Evolutionary conservation across 1,140 invertebrate species (phyloP), one percentile per base, ranked within the genome.

Genomic region (Dryas iulia): DNA sequence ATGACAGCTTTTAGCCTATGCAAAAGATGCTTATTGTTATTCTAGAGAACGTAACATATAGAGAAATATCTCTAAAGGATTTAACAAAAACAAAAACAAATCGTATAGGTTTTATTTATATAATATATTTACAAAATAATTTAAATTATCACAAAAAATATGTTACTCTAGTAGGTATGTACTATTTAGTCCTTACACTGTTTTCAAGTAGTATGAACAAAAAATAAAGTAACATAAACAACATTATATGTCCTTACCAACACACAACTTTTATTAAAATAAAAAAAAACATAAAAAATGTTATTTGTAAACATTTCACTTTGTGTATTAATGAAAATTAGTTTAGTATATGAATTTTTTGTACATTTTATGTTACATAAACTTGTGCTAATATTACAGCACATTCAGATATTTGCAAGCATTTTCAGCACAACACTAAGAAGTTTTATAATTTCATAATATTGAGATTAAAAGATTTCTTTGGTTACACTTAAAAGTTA

Each of bases 81-180:
- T n/a, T 14, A 21, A 18, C 8, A 18, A 6, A 8, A 47, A 14
- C 14, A 35, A 35, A 18, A 8, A 47, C 7, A 21, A 18, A 2
- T 18, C 18, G 39, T 47, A 18, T 47, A 10, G 6, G 18, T 47
- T 47, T 47, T 47, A 47, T 39, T 39, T 35, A 3, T 35, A 12
- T 14, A 47, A 47, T 47, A 47, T 47, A 47, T 47, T 47, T 47
- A 47, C 39, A 47, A 47, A 47, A 47, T 47, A 47, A 47, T 21
- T 47, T 47, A 47, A 47, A 47, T 47, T 47, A 47, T 47, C 39
- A 47, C 39, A 47, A 47, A 47, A 47, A 21, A 47, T 21, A 47
- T 47, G 18, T 47, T 47, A 47, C 21, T 47, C 39, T 47, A 47
- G 18, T 47, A 47, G 18, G 39, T 47, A 47, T 47, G 39, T 47